Conservation (phyloP, 1,140 invertebrate genomes). For the Diploscapter pachys region DNA sequence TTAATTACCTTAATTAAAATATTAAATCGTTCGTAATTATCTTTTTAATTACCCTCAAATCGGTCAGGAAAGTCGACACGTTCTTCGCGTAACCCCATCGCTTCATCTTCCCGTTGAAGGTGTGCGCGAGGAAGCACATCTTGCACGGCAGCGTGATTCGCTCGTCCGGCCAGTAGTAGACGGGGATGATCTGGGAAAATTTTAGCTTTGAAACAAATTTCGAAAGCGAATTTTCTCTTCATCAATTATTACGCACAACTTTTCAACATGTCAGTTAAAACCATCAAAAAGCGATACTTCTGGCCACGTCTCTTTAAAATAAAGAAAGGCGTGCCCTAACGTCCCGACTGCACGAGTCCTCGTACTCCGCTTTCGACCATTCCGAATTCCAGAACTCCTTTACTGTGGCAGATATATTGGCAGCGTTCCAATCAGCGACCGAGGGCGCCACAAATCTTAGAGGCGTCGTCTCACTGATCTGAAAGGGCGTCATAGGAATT, state of each 20-base stretch:
- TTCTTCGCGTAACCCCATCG: slow-evolving; percentile 28
- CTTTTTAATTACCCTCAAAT: not conserved
- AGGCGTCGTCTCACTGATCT: no score
- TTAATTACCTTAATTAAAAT: not conserved
- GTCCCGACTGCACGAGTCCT: slow-evolving; percentile 13
- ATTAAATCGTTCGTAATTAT: no score
- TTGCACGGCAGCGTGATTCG: slow-evolving; percentile 35
- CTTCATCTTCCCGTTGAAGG: slow-evolving; percentile 37
- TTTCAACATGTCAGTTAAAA: not conserved
- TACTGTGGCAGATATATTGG: not conserved
- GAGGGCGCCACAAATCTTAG: no score
- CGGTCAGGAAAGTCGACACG: slow-evolving; percentile 12
- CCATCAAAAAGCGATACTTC: not conserved
- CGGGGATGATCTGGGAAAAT: slow-evolving; percentile 31
- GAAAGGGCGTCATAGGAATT: no score
- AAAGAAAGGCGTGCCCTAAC: not conserved
- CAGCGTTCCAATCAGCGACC: no score
- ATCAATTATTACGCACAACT: no score
- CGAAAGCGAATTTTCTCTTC: no score
- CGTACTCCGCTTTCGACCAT: slow-evolving; percentile 17
- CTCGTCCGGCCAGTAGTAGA: slow-evolving; percentile 40
- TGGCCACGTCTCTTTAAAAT: no score
- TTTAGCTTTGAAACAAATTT: not conserved
- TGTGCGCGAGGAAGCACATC: slow-evolving; percentile 22
- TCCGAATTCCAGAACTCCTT: slow-evolving; percentile 17